Evolutionary conservation across 2,113 vertebrate species (phyloP).

Genomic region (Gavia stellata): DNA sequence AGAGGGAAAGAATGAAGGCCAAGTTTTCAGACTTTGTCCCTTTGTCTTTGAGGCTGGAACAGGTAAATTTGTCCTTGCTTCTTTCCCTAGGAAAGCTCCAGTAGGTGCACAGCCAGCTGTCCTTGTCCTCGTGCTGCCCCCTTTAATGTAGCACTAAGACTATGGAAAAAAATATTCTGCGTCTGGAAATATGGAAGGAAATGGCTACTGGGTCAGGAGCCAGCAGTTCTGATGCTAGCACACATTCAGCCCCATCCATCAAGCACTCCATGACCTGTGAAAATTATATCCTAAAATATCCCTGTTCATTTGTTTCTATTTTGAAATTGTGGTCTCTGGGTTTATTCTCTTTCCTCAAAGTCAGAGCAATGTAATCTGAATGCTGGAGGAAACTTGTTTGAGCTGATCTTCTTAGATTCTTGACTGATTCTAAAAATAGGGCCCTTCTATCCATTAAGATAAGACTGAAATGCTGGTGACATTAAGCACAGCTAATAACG

Average conservation of each 20-base stretch:
- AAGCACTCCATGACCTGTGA: background rate
- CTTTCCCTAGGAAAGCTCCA: background rate
- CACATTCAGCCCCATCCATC: background rate
- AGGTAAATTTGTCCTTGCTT: background rate
- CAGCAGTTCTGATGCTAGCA: background rate
- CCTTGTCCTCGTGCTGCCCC: background rate
- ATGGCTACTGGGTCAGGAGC: background rate
- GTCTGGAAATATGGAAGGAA: background rate
- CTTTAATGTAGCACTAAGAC: background rate
- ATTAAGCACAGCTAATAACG: background rate
- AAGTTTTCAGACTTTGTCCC: background rate
- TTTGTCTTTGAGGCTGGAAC: background rate
- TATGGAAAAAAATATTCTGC: background rate
- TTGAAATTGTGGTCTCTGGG: background rate
- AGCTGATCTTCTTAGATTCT: background rate
- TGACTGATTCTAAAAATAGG: constrained; percentile 31
- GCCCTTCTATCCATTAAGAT: constrained; percentile 24
- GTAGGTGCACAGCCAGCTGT: background rate
- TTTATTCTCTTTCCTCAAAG: background rate
- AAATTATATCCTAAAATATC: background rate
- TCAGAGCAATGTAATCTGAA: background rate
- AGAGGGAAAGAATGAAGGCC: background rate
- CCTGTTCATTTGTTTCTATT: background rate
- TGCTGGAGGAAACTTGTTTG: background rate
- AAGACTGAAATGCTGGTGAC: background rate